A percentile compares a stretch with the other conserved stretches of the same genome.
phyloP scores from a whole-genome alignment of 2,797 vertebrate genomes.

The Decapterus maruadsi region DNA sequence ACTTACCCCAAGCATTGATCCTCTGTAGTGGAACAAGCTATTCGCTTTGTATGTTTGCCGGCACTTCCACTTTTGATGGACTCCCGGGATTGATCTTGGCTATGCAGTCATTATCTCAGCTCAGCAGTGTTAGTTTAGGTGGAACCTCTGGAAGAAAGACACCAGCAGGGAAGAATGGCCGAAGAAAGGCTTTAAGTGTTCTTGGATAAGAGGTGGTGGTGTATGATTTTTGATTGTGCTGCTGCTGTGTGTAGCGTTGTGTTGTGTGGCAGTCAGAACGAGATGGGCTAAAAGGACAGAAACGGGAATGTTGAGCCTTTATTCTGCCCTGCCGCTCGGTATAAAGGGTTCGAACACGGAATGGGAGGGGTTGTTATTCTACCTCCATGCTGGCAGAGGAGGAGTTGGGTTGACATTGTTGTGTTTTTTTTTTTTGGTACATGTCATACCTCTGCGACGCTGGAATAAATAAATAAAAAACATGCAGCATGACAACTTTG shows the following conservation, averaged over 20 bases:
- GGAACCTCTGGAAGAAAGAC: constrained; percentile 60
- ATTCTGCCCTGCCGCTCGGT: too few relatives aligned
- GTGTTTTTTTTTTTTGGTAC: too few relatives aligned
- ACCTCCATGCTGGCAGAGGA: too few relatives aligned
- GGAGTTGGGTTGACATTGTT: too few relatives aligned
- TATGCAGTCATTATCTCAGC: constrained; percentile 76
- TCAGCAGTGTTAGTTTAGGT: constrained; percentile 71
- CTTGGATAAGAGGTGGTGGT: constrained; percentile 35
- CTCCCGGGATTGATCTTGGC: constrained; percentile 75
- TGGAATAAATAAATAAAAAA: too few relatives aligned
- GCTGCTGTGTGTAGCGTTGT: constrained; percentile 10
- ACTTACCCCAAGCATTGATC: constrained; percentile 75
- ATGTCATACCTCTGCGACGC: too few relatives aligned
- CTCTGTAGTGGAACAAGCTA: constrained; percentile 66
- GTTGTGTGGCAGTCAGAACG: constrained; percentile 12
- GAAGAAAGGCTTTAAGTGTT: constrained; percentile 55
- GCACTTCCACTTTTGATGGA: constrained; percentile 74
- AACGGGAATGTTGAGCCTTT: too few relatives aligned
- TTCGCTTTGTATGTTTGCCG: constrained; percentile 75
- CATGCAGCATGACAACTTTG: too few relatives aligned
- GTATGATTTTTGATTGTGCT: constrained; percentile 31
- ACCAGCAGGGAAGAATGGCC: constrained; percentile 50
- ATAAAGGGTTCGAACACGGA: too few relatives aligned
- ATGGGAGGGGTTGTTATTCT: too few relatives aligned
- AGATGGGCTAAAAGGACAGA: constrained; percentile 15